Conservation (phyloP, 2,113 vertebrate genomes). For the Orycteropus afer region DNA sequence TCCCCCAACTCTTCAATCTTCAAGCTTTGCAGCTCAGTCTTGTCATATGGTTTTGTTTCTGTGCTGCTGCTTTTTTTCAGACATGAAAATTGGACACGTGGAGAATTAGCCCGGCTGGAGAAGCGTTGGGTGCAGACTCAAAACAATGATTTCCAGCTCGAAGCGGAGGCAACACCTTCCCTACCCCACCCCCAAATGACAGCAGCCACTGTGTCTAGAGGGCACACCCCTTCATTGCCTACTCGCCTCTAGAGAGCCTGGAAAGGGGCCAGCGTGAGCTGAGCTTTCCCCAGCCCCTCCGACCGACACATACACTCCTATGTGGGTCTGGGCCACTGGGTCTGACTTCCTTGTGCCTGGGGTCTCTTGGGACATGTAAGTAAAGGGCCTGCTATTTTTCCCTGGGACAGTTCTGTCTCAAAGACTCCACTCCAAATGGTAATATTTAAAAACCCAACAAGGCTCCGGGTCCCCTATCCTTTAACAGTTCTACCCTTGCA, state of each 20-base stretch:
- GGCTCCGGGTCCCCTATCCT: neutral
- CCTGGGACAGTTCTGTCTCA: neutral
- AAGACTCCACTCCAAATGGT: neutral
- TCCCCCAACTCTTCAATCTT: conserved; percentile 63
- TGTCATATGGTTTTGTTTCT: conserved; percentile 82
- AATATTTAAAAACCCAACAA: neutral
- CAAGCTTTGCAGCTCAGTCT: conserved; percentile 72
- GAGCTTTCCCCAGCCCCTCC: neutral
- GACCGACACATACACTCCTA: neutral
- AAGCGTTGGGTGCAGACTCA: conserved; percentile 60
- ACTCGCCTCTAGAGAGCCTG: neutral
- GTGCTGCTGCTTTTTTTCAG: conserved; percentile 72
- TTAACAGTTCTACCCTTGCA: neutral
- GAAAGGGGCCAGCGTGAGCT: neutral
- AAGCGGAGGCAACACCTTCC: neutral
- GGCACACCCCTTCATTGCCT: neutral
- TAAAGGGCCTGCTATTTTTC: conserved; percentile 29
- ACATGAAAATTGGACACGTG: conserved; percentile 77
- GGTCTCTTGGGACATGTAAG: neutral
- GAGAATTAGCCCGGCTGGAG: conserved; percentile 69
- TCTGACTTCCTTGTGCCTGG: neutral
- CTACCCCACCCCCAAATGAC: neutral
- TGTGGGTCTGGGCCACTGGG: neutral
- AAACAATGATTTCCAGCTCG: conserved; percentile 72
- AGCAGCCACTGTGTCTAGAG: neutral